A percentile compares a stretch with the other conserved stretches of the same genome.
Conservation (phyloP, 2,797 vertebrate species). For the Bothrops alternatus region DNA sequence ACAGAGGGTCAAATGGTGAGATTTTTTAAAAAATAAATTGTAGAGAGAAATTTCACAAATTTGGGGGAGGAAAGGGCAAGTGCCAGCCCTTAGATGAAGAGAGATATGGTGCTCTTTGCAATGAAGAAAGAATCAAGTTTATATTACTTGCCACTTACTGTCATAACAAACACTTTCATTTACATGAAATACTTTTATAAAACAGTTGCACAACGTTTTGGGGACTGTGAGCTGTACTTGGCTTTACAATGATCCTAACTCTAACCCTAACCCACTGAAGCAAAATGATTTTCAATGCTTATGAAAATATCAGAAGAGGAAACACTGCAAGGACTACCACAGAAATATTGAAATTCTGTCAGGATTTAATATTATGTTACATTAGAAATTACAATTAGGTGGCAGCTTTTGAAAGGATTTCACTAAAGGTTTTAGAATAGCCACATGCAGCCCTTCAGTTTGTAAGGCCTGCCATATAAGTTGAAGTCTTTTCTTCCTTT, state of each 20-base stretch:
- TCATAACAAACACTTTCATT: neutral
- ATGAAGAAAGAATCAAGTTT: neutral
- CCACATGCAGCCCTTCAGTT: neutral
- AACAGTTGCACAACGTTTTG: neutral
- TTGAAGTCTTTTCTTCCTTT: neutral
- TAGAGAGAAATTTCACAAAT: neutral
- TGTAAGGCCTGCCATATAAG: neutral
- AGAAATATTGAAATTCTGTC: neutral
- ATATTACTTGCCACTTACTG: neutral
- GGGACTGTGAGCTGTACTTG: neutral
- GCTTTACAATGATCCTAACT: neutral
- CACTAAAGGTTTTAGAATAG: neutral
- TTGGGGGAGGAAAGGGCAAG: neutral
- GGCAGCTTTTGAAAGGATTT: neutral
- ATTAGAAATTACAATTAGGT: neutral
- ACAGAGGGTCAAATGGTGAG: conserved; percentile 77
- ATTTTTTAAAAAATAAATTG: neutral
- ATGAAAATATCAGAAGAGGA: neutral
- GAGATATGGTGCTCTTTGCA: neutral
- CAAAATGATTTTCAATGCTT: neutral
- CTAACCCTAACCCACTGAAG: neutral
- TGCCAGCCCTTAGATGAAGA: neutral
- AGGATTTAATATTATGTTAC: neutral
- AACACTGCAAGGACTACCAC: neutral
- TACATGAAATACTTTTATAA: neutral